Evolutionary conservation across 2,888 invertebrate species (phyloP), one percentile per base, ranked within the genome.

Genomic region (Caenorhabditis japonica): DNA sequence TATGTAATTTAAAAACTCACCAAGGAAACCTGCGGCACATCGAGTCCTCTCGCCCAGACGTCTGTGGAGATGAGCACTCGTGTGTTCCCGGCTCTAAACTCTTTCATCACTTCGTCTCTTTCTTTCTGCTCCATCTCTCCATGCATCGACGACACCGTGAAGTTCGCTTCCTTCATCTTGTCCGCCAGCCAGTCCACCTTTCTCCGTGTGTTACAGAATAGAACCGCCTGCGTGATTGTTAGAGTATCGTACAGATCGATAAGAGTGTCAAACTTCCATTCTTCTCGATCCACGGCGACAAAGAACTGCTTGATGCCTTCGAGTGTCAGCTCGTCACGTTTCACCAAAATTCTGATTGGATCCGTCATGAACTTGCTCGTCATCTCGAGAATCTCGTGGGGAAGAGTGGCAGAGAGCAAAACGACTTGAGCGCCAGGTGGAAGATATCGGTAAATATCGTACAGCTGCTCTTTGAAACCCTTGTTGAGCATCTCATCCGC

Each of bases 361-460:
- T 99, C 97, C 17, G 97, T 97, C 99, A 99, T 99, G 88, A 99
- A 99, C 90, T 99, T 99, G 75, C 94, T 94, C n/a, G 99, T 99
- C 93, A 99, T 97, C 90, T 99, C 97, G 46, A 99, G 91, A 81
- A 99, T 97, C 90, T 99, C 99, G 87, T 99, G 97, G 0, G 99
- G 99, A 77, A 99, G 90, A 47, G 99, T 99, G 52, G 99, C 99
- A 58, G 97, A 97, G 79, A 99, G 94, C 1, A 99, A 91, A 2
- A 94, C 93, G 47, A 99, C 97, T 62, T 78, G 66, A 2, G 73
- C 73, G 1, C 73, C 73, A 44, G 73, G 73, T 15, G 73, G 73
- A 1, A 73, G 39, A 21, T 73, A 73, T 82, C 97, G 92, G 89
- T 99, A 99, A 0, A 99, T 97, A 90, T 99, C 97, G 89, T 99